Evolutionary conservation across 2,113 vertebrate species (phyloP).

Genomic region (Gopherus flavomarginatus): DNA sequence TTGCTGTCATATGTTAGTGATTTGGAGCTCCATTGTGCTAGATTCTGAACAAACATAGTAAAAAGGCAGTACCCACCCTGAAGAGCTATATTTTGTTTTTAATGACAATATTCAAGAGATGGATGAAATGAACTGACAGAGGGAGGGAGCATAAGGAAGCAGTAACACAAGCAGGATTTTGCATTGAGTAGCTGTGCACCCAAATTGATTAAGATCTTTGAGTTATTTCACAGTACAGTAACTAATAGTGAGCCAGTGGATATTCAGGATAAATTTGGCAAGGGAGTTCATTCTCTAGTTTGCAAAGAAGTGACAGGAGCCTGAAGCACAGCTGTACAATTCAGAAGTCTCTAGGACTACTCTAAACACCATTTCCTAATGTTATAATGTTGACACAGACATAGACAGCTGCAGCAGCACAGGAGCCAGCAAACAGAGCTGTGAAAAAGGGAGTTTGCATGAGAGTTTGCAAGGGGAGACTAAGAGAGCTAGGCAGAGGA

Average conservation of each 20-base stretch:
- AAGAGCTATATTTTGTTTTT: neutral
- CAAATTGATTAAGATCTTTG: neutral
- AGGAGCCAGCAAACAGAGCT: no score
- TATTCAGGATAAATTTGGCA: neutral
- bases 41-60: neutral
- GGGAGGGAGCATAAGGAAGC: neutral
- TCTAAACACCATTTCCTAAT: neutral
- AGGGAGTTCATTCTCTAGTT: neutral
- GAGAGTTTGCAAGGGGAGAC: no score
- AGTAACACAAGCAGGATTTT: neutral
- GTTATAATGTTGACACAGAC: neutral
- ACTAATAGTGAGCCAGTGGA: neutral
- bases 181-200: neutral
- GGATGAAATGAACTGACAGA: neutral
- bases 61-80: neutral
- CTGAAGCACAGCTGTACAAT: neutral
- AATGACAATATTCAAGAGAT: neutral
- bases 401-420: no score
- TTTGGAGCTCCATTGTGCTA: neutral
- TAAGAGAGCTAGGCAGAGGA: no score
- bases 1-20: neutral
- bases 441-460: no score
- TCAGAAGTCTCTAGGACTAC: neutral
- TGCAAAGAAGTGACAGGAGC: neutral
- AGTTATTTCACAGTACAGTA: neutral